Evolutionary conservation across 2,888 invertebrate genomes (phyloP), one percentile per base, ranked within the genome.

Genomic region (Heliconius ethilla): DNA sequence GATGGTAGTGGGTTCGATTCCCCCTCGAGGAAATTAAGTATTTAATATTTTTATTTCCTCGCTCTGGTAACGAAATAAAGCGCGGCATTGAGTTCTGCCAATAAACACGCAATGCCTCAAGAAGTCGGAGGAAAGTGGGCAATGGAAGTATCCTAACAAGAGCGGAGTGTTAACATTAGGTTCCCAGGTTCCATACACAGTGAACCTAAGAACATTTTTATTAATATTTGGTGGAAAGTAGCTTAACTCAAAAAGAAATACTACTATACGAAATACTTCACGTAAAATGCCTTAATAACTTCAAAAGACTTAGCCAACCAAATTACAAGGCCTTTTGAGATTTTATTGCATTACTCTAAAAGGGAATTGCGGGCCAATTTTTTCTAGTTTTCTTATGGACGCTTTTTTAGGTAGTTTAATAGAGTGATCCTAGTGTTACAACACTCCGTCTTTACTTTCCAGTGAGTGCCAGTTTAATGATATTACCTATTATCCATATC

Each of bases 251-350:
- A 69, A 69, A 40, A 59, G 40, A 29, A 76, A 79, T 40, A 29
- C 25, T n/a, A 6, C n/a, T 13, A 25, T 66, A 66, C 37, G 70
- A 76, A 79, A 37, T 79, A 72, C 55, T 70, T 65, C 40, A 70
- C 51, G 29, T 59, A 70, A 70, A 69, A 45, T 15, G 25, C 40
- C 40, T 45, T 45, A 45, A 45, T 15, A 69, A 69, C 69, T 69
- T 69, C 69, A 69, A 69, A 69, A 69, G 69, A 69, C 69, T 69
- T 69, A 69, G 37, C 59, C 33, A 72, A 72, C 72, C 72, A 72
- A 72, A 72, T 69, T 69, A 69, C 69, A 40, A 40, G 69, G 69
- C 69, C 33, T n/a, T 72, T 72, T 59, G 59, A 59, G 59, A 55
- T 72, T 25, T 59, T 29, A 55, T 51, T 59, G 29, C 59, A 59